Percentiles rank a stretch among this genome's conserved stretches.
Conservation (phyloP, 1,140 invertebrate species). For the Trinorchestia longiramus region DNA sequence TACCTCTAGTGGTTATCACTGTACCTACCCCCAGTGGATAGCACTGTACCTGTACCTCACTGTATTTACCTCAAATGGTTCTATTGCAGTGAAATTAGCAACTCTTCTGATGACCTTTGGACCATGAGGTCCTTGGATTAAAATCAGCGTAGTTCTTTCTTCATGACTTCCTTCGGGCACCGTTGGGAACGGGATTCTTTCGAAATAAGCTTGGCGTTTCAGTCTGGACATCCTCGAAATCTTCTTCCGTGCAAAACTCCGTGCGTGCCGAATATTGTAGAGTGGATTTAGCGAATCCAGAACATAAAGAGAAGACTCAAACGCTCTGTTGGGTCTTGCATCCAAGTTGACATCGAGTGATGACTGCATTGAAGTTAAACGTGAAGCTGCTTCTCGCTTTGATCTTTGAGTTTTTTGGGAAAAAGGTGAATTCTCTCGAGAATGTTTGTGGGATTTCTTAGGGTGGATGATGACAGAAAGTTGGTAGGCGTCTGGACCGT, state of each 20-base stretch:
- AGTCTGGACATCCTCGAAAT: background rate
- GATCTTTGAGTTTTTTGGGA: background rate
- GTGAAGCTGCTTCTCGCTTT: background rate
- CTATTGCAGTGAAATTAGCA: background rate
- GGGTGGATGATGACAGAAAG: background rate
- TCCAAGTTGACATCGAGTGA: background rate
- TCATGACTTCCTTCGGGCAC: background rate
- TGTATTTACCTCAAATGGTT: constrained; percentile 3
- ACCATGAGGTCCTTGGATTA: constrained; percentile 28
- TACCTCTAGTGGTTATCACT: no score
- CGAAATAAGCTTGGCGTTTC: background rate
- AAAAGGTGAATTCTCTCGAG: background rate
- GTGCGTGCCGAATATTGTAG: background rate
- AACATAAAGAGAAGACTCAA: background rate
- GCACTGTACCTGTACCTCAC: no score
- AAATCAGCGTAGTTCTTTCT: background rate
- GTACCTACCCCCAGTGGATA: no score
- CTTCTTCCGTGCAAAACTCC: background rate
- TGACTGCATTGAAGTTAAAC: background rate
- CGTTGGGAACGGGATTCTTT: background rate
- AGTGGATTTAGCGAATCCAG: background rate
- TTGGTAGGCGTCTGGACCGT: constrained; percentile 21
- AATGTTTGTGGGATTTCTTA: background rate
- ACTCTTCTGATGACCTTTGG: background rate
- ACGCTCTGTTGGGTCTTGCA: background rate